Percentiles rank a stretch among this genome's conserved stretches.
These are phyloP conservation scores for Halcyon smyrnensis DNA, from an alignment of 2,797 vertebrate genomes.

Conservation along the genomic window DNA sequence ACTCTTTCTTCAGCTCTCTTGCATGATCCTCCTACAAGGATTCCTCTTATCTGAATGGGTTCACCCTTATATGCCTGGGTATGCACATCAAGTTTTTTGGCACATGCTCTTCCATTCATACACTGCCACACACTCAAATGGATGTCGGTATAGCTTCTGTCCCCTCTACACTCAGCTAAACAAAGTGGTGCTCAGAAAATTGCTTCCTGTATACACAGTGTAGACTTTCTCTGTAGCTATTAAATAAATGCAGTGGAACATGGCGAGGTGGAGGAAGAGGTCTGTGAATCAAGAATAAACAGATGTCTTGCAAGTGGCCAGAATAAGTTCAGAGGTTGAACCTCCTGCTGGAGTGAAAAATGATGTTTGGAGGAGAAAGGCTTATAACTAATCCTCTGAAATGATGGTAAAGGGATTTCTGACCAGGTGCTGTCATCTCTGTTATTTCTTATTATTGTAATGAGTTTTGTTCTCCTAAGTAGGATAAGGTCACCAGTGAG, in stretches of 20 bases:
- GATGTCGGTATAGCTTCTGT: background rate
- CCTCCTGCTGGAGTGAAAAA: constrained; percentile 70
- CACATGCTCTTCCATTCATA: background rate
- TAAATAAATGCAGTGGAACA: constrained; percentile 42
- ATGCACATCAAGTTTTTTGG: background rate
- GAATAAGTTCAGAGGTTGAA: constrained; percentile 52
- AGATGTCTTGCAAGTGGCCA: constrained; percentile 10
- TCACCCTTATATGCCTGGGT: background rate
- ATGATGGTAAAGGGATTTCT: constrained; percentile 68
- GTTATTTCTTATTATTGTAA: constrained; percentile 75
- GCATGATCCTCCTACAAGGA: background rate
- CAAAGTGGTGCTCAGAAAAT: background rate
- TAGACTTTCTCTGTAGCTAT: background rate
- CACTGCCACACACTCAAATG: background rate
- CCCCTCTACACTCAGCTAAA: background rate
- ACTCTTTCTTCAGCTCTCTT: background rate
- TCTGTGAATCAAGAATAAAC: constrained; percentile 51
- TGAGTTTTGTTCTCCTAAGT: constrained; percentile 69
- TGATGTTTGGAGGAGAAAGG: constrained; percentile 35
- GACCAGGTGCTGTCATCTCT: constrained; percentile 53
- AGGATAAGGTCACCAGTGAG: constrained; percentile 74
- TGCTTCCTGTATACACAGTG: background rate
- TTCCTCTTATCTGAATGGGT: background rate
- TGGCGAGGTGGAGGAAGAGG: constrained; percentile 6
- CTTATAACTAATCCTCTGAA: constrained; percentile 69